phyloP scores from a whole-genome alignment of 2,797 vertebrate species.

The Paguma larvata region DNA sequence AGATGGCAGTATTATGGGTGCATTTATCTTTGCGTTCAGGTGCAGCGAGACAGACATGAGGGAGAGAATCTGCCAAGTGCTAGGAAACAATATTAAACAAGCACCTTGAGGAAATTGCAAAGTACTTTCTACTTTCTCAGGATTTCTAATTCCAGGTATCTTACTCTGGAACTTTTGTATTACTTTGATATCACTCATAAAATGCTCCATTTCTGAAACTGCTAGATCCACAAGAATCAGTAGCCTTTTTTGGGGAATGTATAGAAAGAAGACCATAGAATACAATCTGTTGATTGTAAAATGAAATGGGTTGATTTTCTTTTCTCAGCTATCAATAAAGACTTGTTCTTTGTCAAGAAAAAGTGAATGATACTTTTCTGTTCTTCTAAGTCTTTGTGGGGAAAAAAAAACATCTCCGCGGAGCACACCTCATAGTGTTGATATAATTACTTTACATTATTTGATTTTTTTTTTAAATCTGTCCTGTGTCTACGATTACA shows the following conservation, averaged over 20 bases:
- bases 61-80: neutral
- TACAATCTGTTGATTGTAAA: constrained; percentile 36
- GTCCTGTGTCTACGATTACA: neutral
- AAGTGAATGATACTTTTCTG: constrained; percentile 20
- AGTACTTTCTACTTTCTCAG: constrained; percentile 73
- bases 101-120: constrained; percentile 52
- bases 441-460: constrained; percentile 65
- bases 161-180: constrained; percentile 71
- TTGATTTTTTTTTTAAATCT: neutral
- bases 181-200: constrained; percentile 53
- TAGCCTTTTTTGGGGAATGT: neutral
- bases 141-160: constrained; percentile 59
- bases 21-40: constrained; percentile 76
- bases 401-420: neutral
- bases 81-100: constrained; percentile 68
- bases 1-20: constrained; percentile 8
- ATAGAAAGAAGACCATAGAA: constrained; percentile 54
- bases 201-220: constrained; percentile 65
- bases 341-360: constrained; percentile 11
- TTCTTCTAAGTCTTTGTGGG: neutral
- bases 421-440: neutral
- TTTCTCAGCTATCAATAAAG: constrained; percentile 55
- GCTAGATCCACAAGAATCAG: constrained; percentile 60
- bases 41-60: constrained; percentile 12
- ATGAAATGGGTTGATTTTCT: constrained; percentile 61